Evolutionary conservation across 2,888 invertebrate species (phyloP).

Genomic region (Dryobotodes eremita): DNA sequence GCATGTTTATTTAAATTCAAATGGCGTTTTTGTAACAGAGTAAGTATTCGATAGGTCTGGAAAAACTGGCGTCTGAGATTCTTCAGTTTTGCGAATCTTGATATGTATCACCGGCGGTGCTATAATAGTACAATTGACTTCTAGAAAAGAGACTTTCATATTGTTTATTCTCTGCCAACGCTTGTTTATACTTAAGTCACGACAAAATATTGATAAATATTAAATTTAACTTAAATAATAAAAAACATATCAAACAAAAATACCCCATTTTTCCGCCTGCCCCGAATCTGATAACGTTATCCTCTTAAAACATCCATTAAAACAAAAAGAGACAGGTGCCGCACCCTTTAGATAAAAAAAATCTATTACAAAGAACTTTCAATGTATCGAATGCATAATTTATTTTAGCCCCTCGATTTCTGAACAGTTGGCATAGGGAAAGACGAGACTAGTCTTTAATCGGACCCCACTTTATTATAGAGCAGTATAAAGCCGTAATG

Average conservation of each 20-base stretch:
- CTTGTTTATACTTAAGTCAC: no score
- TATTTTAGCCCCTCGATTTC: slow-evolving; percentile 78
- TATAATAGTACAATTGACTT: not conserved
- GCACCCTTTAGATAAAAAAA: slow-evolving; percentile 77
- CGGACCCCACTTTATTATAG: slow-evolving; percentile 86
- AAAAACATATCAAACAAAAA: slow-evolving; percentile 1
- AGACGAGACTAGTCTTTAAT: slow-evolving; percentile 88
- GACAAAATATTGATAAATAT: no score
- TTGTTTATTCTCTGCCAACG: not conserved
- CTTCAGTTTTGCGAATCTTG: not conserved
- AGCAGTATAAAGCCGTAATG: slow-evolving; percentile 83
- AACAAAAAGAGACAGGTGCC: slow-evolving; percentile 82
- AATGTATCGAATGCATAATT: slow-evolving; percentile 89
- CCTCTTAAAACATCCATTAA: slow-evolving; percentile 43
- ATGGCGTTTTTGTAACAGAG: slow-evolving; percentile 26
- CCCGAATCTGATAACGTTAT: slow-evolving; percentile 3
- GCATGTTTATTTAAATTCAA: slow-evolving; percentile 54
- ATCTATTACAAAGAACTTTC: slow-evolving; percentile 86
- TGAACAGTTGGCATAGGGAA: slow-evolving; percentile 87
- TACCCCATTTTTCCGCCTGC: not conserved
- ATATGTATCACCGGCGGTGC: not conserved
- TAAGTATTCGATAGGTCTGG: not conserved
- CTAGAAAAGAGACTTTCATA: not conserved
- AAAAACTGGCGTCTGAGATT: not conserved
- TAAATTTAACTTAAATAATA: not conserved